These are phyloP conservation scores for Diloba caeruleocephala DNA, from an alignment of 2,888 invertebrate genomes.

Conservation along the genomic window DNA sequence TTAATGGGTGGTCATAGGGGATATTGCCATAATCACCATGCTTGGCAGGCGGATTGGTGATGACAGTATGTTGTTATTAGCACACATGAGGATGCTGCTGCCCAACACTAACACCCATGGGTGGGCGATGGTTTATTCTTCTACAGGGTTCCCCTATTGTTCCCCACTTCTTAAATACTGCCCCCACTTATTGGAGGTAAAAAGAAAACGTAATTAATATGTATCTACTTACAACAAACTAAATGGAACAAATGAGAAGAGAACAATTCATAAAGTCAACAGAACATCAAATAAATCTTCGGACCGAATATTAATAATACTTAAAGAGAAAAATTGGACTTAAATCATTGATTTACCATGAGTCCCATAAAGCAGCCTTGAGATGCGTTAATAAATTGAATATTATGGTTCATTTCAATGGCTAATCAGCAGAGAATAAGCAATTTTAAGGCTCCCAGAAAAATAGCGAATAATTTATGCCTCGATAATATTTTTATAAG, in stretches of 20 bases:
- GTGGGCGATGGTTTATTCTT: no score
- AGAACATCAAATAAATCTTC: conserved; percentile 47
- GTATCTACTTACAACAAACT: neutral
- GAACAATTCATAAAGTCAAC: conserved; percentile 33
- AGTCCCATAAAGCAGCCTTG: conserved; percentile 30
- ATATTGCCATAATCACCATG: no score
- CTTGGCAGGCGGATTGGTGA: no score
- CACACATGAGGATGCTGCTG: no score
- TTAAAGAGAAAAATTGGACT: conserved; percentile 43
- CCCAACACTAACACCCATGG: no score
- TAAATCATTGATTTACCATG: conserved; percentile 54
- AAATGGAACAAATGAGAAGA: conserved; percentile 22
- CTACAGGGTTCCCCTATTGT: no score
- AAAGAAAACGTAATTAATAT: no score
- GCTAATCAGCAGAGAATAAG: conserved; percentile 66
- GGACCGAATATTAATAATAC: conserved; percentile 33
- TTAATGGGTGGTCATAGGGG: no score
- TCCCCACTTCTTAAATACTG: no score
- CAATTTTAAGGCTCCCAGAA: conserved; percentile 69
- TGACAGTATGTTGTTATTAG: no score
- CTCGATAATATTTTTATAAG: conserved; percentile 78
- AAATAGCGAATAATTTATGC: conserved; percentile 78
- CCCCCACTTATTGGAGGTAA: no score
- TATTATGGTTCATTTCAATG: conserved; percentile 60
- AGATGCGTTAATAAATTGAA: conserved; percentile 47